Evolutionary conservation across 2,113 vertebrate genomes (phyloP).

Genomic region (Proteles cristata): DNA sequence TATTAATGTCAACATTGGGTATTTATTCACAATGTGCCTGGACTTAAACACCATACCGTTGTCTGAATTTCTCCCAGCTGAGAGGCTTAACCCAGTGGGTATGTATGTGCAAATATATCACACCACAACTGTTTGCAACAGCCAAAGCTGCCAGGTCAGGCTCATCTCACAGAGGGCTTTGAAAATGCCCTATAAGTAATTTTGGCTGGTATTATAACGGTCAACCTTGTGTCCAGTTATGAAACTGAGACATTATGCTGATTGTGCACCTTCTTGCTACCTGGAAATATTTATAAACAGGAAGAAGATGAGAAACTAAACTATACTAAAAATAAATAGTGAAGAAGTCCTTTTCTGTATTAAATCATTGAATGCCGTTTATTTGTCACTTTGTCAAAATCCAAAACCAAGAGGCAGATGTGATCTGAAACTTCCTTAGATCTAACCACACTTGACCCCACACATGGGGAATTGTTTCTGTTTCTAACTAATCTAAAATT

Average conservation of each 20-base stretch:
- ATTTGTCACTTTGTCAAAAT: constrained; percentile 20
- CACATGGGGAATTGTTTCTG: not conserved
- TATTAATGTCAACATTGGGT: not conserved
- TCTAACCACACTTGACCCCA: not conserved
- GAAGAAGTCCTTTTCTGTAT: not conserved
- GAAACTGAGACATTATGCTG: not conserved
- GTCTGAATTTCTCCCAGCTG: not conserved
- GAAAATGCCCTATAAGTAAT: not conserved
- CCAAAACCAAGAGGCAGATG: not conserved
- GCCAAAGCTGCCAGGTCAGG: not conserved
- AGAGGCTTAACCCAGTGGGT: not conserved
- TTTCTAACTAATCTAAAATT: not conserved
- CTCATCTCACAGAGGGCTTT: not conserved
- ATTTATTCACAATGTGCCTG: not conserved
- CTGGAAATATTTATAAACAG: not conserved
- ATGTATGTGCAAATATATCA: not conserved
- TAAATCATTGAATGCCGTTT: not conserved
- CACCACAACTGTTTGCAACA: not conserved
- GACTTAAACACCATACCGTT: not conserved
- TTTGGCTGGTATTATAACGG: not conserved
- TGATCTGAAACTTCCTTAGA: not conserved
- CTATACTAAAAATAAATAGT: not conserved
- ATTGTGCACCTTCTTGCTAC: not conserved
- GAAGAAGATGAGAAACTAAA: not conserved
- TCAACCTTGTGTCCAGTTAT: not conserved